Base-by-base conservation (phyloP, 1,140 invertebrate species). In the Hermetia illucens region DNA sequence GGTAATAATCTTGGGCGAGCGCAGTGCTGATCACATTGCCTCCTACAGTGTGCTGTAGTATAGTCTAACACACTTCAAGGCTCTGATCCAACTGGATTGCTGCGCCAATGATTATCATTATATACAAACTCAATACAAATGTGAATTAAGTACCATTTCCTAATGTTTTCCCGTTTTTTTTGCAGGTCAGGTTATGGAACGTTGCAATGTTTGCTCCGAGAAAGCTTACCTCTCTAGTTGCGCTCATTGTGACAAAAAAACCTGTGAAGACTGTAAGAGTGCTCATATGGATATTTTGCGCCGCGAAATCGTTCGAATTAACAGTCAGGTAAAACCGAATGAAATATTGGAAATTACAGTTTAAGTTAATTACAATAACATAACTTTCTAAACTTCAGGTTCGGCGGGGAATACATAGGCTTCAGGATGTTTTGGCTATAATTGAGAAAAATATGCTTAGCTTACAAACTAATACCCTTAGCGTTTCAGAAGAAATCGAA, bases 201-300 rank as follows among this genome's bases (percentile, higher is more conserved):
- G 82, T 42, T 86, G 82, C 52, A 79, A 80, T 40, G 83, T 93
- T 6, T 98, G 94, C 64, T 89, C 87, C 32, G 90, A 96, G 65
- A 96, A 97, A 61, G 78, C 87, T 21, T 90, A 93, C 56, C 81
- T 88, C 45, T 78, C 73, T 18, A 64, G 76, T 21, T 98, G 93
- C 65, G 75, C 79, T 13, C 92, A 98, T 64, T 98, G 94, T 63
- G 88, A 93, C 67, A 80, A 93, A 68, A 82, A 94, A 75, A 77
- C 85, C 55, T 77, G 93, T 71, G 73, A 81, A 55, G 74, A 90
- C 64, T 78, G 94, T 72, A 84, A 92, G 67, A 81, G 84, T 37
- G 84, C 89, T 13, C 94, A 98, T 61, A 84, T 95, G 75, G 91
- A 97, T 55, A 92, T 96, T 34, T 65, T 97, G 10, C 74, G 91